A percentile compares a stretch with the other conserved stretches of the same genome.
phyloP scores from a whole-genome alignment of 2,888 invertebrate genomes.

The Tenthredo notha region DNA sequence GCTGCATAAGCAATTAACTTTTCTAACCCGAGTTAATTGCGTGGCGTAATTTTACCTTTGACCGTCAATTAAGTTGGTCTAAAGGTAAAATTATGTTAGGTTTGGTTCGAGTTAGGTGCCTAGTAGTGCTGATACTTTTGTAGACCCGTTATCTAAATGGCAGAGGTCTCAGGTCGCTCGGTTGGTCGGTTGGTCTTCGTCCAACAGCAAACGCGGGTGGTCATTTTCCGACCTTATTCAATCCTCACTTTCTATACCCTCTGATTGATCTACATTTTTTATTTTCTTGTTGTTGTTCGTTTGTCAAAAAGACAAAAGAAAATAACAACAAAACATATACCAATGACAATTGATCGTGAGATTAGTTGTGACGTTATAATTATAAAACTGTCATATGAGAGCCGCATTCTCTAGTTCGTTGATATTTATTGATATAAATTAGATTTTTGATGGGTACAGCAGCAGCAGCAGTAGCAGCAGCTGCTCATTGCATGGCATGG shows the following conservation, averaged over 20 bases:
- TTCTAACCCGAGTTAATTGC: constrained; percentile 67
- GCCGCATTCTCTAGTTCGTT: constrained; percentile 12
- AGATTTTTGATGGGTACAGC: constrained; percentile 3
- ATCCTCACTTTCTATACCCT: neutral
- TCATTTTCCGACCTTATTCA: neutral
- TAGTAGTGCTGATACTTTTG: neutral
- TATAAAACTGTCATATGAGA: neutral
- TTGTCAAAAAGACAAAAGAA: neutral
- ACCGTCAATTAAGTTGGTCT: constrained; percentile 46
- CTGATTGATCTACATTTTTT: neutral
- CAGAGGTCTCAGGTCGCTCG: neutral
- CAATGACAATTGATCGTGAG: neutral
- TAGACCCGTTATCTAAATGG: constrained; percentile 41
- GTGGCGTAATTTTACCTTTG: constrained; percentile 60
- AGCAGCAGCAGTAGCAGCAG: constrained; percentile 24
- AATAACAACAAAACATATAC: neutral
- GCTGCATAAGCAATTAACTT: constrained; percentile 65
- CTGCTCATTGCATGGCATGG: neutral
- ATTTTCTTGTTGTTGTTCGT: neutral
- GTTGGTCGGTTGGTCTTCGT: neutral
- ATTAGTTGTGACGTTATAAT: neutral
- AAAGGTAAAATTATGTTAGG: constrained; percentile 34
- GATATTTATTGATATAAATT: constrained; percentile 27
- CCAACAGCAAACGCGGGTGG: constrained; percentile 4
- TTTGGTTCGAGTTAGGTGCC: constrained; percentile 21